Evolutionary conservation across 2,797 vertebrate genomes (phyloP).

Genomic region (Melopsittacus undulatus): DNA sequence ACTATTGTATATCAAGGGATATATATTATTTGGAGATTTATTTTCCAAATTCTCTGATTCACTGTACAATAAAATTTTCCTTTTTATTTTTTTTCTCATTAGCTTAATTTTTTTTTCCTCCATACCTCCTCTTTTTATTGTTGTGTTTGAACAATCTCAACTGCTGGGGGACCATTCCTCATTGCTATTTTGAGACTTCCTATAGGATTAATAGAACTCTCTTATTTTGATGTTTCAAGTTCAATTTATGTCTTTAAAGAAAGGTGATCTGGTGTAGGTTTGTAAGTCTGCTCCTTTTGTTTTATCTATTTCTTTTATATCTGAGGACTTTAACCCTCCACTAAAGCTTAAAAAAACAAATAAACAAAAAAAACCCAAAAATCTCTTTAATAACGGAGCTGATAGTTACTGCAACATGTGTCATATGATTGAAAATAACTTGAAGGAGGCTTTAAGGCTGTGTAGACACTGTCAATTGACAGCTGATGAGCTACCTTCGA

Average conservation of each 20-base stretch:
- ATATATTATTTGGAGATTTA: fast-evolving
- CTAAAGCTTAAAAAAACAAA: neutral
- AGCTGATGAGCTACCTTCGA: neutral
- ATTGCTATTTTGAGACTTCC: neutral
- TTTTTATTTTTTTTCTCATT: neutral
- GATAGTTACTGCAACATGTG: neutral
- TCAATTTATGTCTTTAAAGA: neutral
- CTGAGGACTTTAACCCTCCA: neutral
- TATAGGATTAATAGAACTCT: neutral
- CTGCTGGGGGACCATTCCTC: neutral
- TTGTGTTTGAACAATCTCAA: neutral
- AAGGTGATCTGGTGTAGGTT: neutral
- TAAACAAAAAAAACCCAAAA: neutral
- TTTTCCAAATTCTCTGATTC: neutral
- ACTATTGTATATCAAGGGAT: neutral
- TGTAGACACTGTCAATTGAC: neutral
- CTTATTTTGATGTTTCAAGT: neutral
- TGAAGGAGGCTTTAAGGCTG: neutral
- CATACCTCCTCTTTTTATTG: neutral
- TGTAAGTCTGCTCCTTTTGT: neutral
- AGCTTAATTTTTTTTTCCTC: neutral
- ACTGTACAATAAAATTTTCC: neutral
- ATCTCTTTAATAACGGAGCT: neutral
- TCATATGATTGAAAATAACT: neutral
- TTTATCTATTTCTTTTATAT: neutral